Percentiles rank a stretch among this genome's conserved stretches.
These are phyloP conservation scores for Galerucella nymphaeae DNA, from an alignment of 2,888 invertebrate genomes.

Conservation along the genomic window DNA sequence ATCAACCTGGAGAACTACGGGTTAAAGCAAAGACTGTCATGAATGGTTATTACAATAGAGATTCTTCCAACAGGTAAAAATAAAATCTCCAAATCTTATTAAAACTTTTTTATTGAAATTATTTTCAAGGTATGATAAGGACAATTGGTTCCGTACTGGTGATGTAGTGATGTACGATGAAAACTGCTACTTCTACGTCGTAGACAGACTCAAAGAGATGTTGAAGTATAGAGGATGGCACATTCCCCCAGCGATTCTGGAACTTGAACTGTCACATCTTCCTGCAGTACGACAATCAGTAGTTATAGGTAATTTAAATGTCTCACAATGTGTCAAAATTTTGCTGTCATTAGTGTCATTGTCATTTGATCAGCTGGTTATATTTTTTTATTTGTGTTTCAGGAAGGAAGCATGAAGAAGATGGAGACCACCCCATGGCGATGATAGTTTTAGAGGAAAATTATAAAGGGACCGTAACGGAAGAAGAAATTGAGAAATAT, in stretches of 20 bases:
- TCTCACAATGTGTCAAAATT: constrained; percentile 18
- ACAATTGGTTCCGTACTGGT: constrained; percentile 67
- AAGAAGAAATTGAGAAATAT: constrained; percentile 54
- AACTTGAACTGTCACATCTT: constrained; percentile 54
- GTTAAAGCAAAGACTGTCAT: constrained; percentile 61
- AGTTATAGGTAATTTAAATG: constrained; percentile 49
- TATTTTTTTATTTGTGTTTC: neutral
- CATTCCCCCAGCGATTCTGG: constrained; percentile 60
- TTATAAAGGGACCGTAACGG: constrained; percentile 43
- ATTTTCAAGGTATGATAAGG: constrained; percentile 55
- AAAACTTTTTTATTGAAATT: neutral
- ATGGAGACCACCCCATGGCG: constrained; percentile 57
- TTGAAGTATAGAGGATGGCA: constrained; percentile 68
- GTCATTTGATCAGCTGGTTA: no score
- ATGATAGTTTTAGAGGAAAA: constrained; percentile 49
- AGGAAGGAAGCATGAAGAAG: constrained; percentile 56
- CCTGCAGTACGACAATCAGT: constrained; percentile 54
- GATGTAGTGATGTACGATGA: constrained; percentile 68
- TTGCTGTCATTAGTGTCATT: no score
- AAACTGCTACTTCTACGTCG: constrained; percentile 64
- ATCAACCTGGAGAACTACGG: constrained; percentile 67
- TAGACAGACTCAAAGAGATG: constrained; percentile 67
- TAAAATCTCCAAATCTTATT: neutral
- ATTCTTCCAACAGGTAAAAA: constrained; percentile 60
- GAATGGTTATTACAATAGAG: constrained; percentile 66